A percentile compares a stretch with the other conserved stretches of the same genome.
Conservation (phyloP, 1,140 invertebrate species). For the Planococcus citri region DNA sequence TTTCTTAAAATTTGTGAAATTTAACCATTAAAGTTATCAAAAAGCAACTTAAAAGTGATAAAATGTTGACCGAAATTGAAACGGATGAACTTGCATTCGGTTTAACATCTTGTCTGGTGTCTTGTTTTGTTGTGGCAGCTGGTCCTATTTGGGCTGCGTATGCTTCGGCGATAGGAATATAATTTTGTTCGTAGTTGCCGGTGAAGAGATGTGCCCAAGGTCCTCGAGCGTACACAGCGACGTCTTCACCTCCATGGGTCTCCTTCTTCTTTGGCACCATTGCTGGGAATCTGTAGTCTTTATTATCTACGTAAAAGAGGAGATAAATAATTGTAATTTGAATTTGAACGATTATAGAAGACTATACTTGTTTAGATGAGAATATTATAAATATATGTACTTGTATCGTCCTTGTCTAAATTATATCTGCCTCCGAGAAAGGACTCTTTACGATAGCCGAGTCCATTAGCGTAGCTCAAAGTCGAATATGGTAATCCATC, state of each 20-base stretch:
- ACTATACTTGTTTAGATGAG: too few relatives aligned
- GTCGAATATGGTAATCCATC: constrained; percentile 58
- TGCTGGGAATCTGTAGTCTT: constrained; percentile 38
- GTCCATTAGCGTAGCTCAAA: constrained; percentile 61
- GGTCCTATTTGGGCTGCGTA: constrained; percentile 50
- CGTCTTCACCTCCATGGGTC: constrained; percentile 57
- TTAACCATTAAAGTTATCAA: too few relatives aligned
- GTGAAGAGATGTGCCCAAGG: constrained; percentile 54
- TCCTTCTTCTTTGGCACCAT: constrained; percentile 39
- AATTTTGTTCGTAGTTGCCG: constrained; percentile 54
- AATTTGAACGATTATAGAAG: not conserved
- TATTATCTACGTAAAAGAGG: constrained; percentile 28
- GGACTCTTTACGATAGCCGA: constrained; percentile 37
- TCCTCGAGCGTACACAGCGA: constrained; percentile 47
- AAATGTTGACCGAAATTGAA: too few relatives aligned
- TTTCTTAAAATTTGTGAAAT: too few relatives aligned
- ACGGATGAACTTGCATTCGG: too few relatives aligned
- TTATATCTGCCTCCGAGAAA: not conserved
- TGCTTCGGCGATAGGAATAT: constrained; percentile 52
- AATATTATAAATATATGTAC: not conserved
- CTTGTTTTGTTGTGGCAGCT: constrained; percentile 34
- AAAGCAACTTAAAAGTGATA: too few relatives aligned
- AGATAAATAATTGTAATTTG: not conserved
- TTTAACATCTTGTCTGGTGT: too few relatives aligned
- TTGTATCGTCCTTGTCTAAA: not conserved